These are phyloP conservation scores for Zaprionus taronus DNA, from an alignment of 1,140 invertebrate species.

Conservation along the genomic window DNA sequence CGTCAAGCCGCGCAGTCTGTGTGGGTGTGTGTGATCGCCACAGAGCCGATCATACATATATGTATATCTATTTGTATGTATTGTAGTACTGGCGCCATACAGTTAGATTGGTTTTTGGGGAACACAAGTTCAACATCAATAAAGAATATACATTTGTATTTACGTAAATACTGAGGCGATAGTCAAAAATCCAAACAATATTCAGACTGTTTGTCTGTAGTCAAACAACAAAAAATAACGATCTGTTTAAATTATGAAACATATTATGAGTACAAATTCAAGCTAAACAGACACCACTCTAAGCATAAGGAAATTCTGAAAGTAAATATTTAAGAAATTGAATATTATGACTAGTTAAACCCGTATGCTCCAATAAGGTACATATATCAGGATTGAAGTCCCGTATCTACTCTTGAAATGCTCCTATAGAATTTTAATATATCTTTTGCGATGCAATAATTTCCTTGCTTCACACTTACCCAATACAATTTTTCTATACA, in stretches of 20 bases:
- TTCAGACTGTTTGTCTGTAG: neutral
- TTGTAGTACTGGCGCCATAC: conserved; percentile 20
- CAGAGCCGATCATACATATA: conserved; percentile 7
- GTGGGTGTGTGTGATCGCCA: conserved; percentile 37
- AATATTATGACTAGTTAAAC: neutral
- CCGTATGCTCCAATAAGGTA: too few species aligned
- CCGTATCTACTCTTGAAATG: neutral
- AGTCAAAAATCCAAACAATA: neutral
- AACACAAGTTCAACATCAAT: conserved; percentile 9
- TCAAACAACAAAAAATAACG: neutral
- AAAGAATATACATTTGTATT: conserved; percentile 9
- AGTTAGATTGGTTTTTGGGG: conserved; percentile 3
- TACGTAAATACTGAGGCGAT: neutral
- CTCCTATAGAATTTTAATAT: neutral
- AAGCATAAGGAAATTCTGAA: neutral
- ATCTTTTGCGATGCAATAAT: neutral
- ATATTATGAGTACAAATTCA: neutral
- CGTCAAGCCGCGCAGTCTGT: conserved; percentile 31
- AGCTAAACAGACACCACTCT: neutral
- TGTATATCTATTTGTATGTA: neutral
- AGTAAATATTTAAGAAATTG: neutral
- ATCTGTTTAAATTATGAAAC: conserved; percentile 2
- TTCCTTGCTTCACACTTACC: neutral
- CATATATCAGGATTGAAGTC: too few species aligned
- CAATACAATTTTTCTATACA: neutral